Evolutionary conservation across 30 jellyfish, hydroid and myxozoan genomes (phyloP), one percentile per base, ranked within the genome.

Genomic region (Nemopilema nomurai): DNA sequence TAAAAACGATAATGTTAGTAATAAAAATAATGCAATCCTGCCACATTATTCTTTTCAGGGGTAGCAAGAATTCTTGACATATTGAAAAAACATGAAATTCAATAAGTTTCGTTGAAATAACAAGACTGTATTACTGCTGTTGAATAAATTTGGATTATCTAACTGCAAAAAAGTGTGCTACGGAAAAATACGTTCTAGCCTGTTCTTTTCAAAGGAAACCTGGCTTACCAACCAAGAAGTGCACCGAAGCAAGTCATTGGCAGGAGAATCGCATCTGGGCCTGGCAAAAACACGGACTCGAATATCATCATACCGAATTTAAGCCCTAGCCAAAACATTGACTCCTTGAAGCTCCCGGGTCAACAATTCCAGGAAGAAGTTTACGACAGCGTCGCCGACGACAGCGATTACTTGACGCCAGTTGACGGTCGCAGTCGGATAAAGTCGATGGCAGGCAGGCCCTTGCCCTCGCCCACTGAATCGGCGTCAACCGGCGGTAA

Each of bases 401-500:
- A 26, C 1, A 41, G 76, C 51, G 93, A 74, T 6, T 84, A 84
- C 33, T 64, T 84, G 57, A 49, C 62, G 4, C 93, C 93, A 22
- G 79, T 84, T 31, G 74, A 73, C 9, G 23, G 77, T 18, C 71
- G 49, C 8, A 31, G 80, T 26, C 79, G 89, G 49, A 9, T 67
- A 4, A 29, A 21, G 73, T 52, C 89, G 49, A 79, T 79, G 89
- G 81, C 67, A 41, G 78, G 90, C 28, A 84, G 85, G 51, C 84
- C 83, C 21, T 62, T 84, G n/a, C 93, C 93, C 0, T 73, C 87
- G 16, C 87, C 93, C 1, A 18, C 87, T 20, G 93, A 68, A 22
- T 73, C 93, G 21, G 31, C 32, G 62, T 63, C 30, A 63, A 3
- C 57, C 6, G 57, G 57, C 13, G 13, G 57, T 6, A n/a, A n/a